Conservation (phyloP, 2,797 vertebrate species). For the Manis crassicaudata region DNA sequence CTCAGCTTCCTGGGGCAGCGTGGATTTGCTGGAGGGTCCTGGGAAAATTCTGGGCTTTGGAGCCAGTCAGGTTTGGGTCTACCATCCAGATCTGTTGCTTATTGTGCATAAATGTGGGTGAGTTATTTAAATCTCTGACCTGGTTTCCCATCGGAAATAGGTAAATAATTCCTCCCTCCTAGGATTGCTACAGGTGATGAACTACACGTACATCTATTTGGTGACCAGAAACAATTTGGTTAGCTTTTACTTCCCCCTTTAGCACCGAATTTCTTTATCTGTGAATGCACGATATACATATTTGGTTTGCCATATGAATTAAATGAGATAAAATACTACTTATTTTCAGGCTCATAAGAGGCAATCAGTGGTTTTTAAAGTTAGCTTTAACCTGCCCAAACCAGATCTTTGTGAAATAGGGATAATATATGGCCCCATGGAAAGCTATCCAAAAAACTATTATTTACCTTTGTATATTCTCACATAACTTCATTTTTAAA, state of each 20-base stretch:
- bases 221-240: too few relatives aligned
- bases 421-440: background rate
- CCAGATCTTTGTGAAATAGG: background rate
- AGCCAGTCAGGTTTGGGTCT: background rate
- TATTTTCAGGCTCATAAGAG: background rate
- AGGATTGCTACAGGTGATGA: too few relatives aligned
- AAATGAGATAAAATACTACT: background rate
- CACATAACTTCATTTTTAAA: background rate
- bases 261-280: background rate
- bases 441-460: background rate
- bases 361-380: background rate
- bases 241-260: background rate
- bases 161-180: background rate
- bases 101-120: background rate
- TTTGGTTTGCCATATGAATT: background rate
- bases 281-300: background rate
- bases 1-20: background rate
- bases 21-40: fast-evolving
- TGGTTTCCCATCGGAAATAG: background rate
- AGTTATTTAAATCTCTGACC: background rate
- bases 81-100: background rate
- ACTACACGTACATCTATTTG: fast-evolving
- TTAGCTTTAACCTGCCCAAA: background rate
- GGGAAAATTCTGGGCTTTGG: background rate
- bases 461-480: background rate